Evolutionary conservation across 2,113 vertebrate species (phyloP).

Genomic region (Syngnathus scovelli): DNA sequence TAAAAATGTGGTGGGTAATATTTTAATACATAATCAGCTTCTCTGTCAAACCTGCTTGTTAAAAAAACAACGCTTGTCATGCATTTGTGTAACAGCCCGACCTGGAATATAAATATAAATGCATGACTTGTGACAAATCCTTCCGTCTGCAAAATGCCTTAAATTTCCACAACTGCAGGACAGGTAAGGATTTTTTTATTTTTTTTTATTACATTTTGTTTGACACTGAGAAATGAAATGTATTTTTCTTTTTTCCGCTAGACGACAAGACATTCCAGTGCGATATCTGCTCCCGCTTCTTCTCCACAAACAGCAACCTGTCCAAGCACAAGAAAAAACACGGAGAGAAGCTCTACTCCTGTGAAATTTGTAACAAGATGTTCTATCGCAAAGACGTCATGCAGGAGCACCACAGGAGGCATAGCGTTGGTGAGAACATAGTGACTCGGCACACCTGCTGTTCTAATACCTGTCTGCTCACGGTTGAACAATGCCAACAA

Average conservation of each 20-base stretch:
- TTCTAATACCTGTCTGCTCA: background rate
- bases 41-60: background rate
- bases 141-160: constrained; percentile 92
- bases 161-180: constrained; percentile 96
- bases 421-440: constrained; percentile 79
- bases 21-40: accelerated
- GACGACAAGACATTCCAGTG: constrained; percentile 99
- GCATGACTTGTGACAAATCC: constrained; percentile 87
- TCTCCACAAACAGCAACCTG: constrained; percentile 98
- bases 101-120: constrained; percentile 85
- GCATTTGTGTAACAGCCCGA: constrained; percentile 74
- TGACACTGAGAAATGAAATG: background rate
- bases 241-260: constrained; percentile 44
- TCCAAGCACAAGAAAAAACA: constrained; percentile 99
- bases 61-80: background rate
- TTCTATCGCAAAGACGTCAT: constrained; percentile 98
- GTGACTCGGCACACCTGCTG: constrained; percentile 1
- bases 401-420: constrained; percentile 93
- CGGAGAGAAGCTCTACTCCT: constrained; percentile 94
- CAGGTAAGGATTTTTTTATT: constrained; percentile 68
- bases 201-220: background rate
- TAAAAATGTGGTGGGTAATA: constrained; percentile 78
- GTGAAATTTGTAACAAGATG: constrained; percentile 95
- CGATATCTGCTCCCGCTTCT: constrained; percentile 97
- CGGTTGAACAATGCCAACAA: background rate